Conservation (phyloP, 2,797 vertebrate species). For the Spondyliosoma cantharus region DNA sequence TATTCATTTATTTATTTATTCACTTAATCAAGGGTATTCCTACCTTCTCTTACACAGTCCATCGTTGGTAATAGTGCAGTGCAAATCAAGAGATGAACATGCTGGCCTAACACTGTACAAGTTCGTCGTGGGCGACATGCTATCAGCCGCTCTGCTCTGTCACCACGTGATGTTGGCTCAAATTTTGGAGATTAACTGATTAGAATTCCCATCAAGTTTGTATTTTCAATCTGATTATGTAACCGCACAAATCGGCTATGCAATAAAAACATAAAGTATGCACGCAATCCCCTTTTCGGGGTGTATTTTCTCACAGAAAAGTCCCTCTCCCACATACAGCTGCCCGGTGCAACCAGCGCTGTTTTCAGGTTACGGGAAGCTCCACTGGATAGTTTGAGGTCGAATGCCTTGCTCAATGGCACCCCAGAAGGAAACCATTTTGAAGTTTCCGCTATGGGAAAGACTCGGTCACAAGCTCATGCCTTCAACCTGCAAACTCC, state of each 20-base stretch:
- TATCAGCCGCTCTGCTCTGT: conserved; percentile 4
- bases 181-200: conserved; percentile 66
- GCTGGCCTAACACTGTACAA: not conserved
- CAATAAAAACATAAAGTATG: conserved; percentile 37
- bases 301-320: too few species aligned
- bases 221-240: conserved; percentile 64
- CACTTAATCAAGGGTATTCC: not conserved
- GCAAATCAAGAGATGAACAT: conserved; percentile 7
- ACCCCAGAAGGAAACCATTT: not conserved
- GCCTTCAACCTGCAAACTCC: not conserved
- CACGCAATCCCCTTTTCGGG: not conserved
- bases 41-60: not conserved
- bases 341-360: not conserved
- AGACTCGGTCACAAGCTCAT: conserved; percentile 1
- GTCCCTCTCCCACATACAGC: not conserved
- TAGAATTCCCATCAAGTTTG: conserved; percentile 55
- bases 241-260: conserved; percentile 51
- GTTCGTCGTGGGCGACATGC: not conserved
- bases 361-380: not conserved
- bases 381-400: not conserved
- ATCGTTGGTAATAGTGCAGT: not conserved
- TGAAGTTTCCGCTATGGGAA: not conserved
- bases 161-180: conserved; percentile 35
- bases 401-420: conserved; percentile 13
- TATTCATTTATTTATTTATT: not conserved